Evolutionary conservation across 2,113 vertebrate species (phyloP), one percentile per base, ranked within the genome.

Genomic region (Puffinus mauretanicus): DNA sequence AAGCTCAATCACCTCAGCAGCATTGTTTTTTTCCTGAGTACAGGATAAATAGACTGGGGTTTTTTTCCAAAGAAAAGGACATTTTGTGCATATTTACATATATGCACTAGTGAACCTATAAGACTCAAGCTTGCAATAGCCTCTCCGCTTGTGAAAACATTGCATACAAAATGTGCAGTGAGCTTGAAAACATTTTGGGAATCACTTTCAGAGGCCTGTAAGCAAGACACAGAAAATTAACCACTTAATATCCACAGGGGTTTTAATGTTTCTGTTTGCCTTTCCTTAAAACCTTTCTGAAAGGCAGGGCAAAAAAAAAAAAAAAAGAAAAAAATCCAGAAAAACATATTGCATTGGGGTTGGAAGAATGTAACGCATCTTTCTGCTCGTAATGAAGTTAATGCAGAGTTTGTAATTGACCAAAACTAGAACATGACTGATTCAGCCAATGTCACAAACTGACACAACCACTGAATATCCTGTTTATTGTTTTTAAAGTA

Each of bases 31-130:
- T 13, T 19, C 16, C 55, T 6, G 9, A 49, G 36, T 40, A 49
- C 17, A 62, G 27, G 9, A 75, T 24, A 67, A 81, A 36, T 2
- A 73, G 26, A 25, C 10, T 14, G 4, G 11, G 11, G 3, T 1
- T 5, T 38, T 58, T 36, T 60, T 7, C 36, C 11, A 19, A 49
- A 40, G 10, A 40, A 86, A 75, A 75, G 26, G 29, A 13, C 36
- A 29, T 10, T 51, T 51, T 78, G 36, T 85, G 13, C 26, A 9
- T 32, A 75, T 57, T 87, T 61, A 38, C 40, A 52, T 18, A 29
- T 1, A 25, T 6, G 10, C 19, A n/a, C 9, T 9, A 30, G 9
- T 10, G 14, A 13, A 60, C 38, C n/a, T 40, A 0, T 25, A 67
- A 29, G 78, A 46, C 55, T 52, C 20, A 7, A 61, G 36, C 38